A percentile compares a stretch with the other conserved stretches of the same genome.
Conservation (phyloP, 2,888 invertebrate genomes). For the Cistogaster globosa region DNA sequence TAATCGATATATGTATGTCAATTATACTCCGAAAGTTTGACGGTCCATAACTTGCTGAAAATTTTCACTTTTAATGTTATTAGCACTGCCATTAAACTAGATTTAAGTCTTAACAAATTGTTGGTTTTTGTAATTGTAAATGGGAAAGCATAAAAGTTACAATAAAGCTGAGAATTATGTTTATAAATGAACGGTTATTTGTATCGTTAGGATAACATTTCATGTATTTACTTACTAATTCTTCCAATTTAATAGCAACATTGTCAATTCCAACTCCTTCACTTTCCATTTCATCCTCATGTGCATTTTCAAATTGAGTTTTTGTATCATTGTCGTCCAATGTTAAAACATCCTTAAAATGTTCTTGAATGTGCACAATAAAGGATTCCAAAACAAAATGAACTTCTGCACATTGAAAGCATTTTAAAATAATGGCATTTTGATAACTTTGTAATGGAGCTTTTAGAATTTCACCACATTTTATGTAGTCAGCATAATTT, state of each 20-base stretch:
- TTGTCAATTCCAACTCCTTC: constrained; percentile 45
- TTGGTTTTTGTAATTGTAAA: too few species aligned
- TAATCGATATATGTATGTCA: too few species aligned
- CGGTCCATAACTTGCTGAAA: too few species aligned
- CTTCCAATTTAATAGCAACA: constrained; percentile 45
- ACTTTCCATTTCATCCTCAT: constrained; percentile 48
- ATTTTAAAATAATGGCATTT: constrained; percentile 53
- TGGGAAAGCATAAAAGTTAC: too few species aligned
- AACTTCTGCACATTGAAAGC: constrained; percentile 56
- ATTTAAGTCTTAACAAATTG: too few species aligned
- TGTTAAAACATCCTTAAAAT: constrained; percentile 47
- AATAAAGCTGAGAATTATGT: too few species aligned
- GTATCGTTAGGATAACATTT: too few species aligned
- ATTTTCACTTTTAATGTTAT: too few species aligned
- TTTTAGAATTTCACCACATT: constrained; percentile 63
- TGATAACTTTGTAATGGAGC: constrained; percentile 37
- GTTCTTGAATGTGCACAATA: constrained; percentile 41
- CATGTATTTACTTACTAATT: constrained; percentile 25
- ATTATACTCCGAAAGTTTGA: too few species aligned
- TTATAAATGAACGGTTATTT: too few species aligned
- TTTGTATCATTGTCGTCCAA: constrained; percentile 8
- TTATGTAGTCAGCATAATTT: constrained; percentile 56
- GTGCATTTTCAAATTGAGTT: constrained; percentile 26
- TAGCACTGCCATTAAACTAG: too few species aligned
- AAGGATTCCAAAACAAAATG: constrained; percentile 54